Conservation (phyloP, 2,797 vertebrate species). For the Halcyon badia region DNA sequence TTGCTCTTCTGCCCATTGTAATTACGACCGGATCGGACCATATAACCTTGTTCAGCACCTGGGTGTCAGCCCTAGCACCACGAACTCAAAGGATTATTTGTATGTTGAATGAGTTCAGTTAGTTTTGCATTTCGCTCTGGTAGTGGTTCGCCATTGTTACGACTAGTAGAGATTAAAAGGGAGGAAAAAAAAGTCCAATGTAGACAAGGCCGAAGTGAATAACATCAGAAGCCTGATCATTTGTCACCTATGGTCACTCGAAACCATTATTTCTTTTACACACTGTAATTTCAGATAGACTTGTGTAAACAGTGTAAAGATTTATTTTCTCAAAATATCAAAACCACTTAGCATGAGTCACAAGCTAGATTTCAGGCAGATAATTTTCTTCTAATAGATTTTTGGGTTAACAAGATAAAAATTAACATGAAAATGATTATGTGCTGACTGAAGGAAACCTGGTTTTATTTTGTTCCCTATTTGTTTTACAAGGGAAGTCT, state of each 20-base stretch:
- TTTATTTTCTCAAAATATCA: conserved; percentile 78
- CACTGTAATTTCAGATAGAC: conserved; percentile 70
- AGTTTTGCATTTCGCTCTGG: background rate
- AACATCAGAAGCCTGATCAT: conserved; percentile 75
- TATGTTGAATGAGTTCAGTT: background rate
- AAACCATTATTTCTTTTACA: conserved; percentile 73
- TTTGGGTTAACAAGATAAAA: conserved; percentile 64
- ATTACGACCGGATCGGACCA: background rate
- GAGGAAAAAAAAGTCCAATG: background rate
- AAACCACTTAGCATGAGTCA: conserved; percentile 76
- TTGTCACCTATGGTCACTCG: conserved; percentile 67
- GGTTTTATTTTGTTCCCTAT: conserved; percentile 60
- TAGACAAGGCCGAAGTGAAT: conserved; percentile 44
- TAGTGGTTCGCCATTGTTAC: conserved; percentile 5
- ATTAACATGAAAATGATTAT: conserved; percentile 56
- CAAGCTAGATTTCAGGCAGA: conserved; percentile 76
- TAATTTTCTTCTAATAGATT: conserved; percentile 75
- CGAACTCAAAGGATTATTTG: background rate
- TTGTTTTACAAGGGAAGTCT: conserved; percentile 67
- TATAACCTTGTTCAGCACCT: background rate
- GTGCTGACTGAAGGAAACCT: conserved; percentile 58
- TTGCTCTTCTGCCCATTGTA: background rate
- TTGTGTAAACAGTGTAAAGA: conserved; percentile 73
- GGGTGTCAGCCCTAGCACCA: fast-evolving
- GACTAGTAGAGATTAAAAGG: conserved; percentile 6